Evolutionary conservation across 1,140 invertebrate species (phyloP).

Genomic region (Solenopsis invicta): DNA sequence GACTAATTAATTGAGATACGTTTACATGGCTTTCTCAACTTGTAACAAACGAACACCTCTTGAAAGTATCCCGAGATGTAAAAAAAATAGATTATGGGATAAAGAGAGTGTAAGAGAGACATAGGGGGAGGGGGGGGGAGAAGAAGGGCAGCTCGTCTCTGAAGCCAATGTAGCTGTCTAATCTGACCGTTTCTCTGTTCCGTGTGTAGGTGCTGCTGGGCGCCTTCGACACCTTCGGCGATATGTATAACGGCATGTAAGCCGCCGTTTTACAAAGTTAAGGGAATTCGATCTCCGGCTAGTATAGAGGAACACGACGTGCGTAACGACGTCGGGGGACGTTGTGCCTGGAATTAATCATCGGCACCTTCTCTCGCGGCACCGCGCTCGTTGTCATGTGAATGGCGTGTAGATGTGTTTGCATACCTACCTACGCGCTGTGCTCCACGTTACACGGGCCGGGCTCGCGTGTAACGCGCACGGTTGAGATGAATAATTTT

Average conservation of each 20-base stretch:
- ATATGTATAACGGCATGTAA: conserved; percentile 75
- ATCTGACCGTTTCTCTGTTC: conserved; percentile 54
- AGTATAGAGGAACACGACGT: conserved; percentile 18
- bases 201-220: conserved; percentile 60
- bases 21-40: background rate
- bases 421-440: conserved; percentile 28
- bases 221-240: conserved; percentile 74
- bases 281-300: conserved; percentile 71
- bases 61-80: background rate
- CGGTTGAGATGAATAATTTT: conserved; percentile 65
- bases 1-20: background rate
- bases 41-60: background rate
- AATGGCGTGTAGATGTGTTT: conserved; percentile 52
- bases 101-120: background rate
- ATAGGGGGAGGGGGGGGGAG: too few relatives aligned
- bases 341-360: conserved; percentile 66
- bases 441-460: background rate
- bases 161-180: conserved; percentile 69
- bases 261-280: conserved; percentile 73
- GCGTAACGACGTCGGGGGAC: conserved; percentile 21
- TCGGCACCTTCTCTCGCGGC: conserved; percentile 42
- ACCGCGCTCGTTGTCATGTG: conserved; percentile 25
- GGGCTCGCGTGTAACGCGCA: conserved; percentile 36
- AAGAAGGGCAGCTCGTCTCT: background rate
- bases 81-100: background rate